Conservation (phyloP, 2,888 invertebrate species). For the Amorpha juglandis region DNA sequence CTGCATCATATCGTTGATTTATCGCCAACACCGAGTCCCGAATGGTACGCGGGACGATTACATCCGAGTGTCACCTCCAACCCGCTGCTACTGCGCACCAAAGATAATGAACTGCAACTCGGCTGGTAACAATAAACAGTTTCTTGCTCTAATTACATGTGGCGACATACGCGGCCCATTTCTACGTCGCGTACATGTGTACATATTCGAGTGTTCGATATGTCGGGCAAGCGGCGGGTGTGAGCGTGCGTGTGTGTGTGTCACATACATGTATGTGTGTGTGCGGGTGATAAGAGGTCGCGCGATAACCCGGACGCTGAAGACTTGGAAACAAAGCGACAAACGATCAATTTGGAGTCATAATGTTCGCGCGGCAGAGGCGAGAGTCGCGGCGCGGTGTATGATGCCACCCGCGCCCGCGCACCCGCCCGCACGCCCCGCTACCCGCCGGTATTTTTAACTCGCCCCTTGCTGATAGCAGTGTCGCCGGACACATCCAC, state of each 20-base stretch:
- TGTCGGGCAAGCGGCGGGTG: slow-evolving; percentile 2
- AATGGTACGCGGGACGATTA: neutral
- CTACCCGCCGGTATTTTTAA: slow-evolving; percentile 31
- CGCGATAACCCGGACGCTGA: slow-evolving; percentile 61
- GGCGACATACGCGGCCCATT: slow-evolving; percentile 59
- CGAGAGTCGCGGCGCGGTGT: slow-evolving; percentile 24
- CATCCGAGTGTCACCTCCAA: neutral
- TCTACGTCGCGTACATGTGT: slow-evolving; percentile 38
- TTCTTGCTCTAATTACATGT: slow-evolving; percentile 63
- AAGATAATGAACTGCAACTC: neutral
- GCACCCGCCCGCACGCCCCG: slow-evolving; percentile 9
- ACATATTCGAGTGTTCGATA: slow-evolving; percentile 7
- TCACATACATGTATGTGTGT: slow-evolving; percentile 40
- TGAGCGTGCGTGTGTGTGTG: slow-evolving; percentile 27
- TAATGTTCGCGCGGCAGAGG: neutral
- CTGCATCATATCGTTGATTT: neutral
- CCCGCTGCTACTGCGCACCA: slow-evolving; percentile 32
- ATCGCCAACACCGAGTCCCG: too few relatives aligned
- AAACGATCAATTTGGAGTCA: neutral
- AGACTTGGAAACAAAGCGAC: slow-evolving; percentile 21
- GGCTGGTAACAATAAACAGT: slow-evolving; percentile 48
- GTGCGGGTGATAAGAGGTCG: slow-evolving; percentile 63
- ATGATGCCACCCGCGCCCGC: neutral
- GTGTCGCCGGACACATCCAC: slow-evolving; percentile 27
- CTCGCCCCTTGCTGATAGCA: slow-evolving; percentile 28